Evolutionary conservation across 1,140 invertebrate species (phyloP).

Genomic region (Ceratina australensis): DNA sequence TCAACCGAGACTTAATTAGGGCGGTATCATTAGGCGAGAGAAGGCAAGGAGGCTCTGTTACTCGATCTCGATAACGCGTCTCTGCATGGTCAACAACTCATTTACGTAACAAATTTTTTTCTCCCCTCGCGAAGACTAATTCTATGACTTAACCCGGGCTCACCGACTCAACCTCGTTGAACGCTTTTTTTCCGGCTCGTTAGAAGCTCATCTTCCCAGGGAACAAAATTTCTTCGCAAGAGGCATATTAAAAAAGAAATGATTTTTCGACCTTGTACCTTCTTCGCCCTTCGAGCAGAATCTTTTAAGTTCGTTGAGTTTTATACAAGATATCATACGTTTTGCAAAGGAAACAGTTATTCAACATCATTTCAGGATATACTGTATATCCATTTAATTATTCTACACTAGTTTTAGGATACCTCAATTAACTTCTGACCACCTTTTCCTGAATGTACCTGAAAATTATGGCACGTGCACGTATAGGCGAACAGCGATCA

Average conservation of each 20-base stretch:
- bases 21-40: constrained; percentile 40
- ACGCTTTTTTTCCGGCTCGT: not conserved
- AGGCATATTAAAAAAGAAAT: not conserved
- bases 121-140: not conserved
- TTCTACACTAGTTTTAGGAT: too few relatives aligned
- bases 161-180: not conserved
- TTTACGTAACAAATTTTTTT: constrained; percentile 41
- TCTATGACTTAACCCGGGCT: not conserved
- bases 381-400: too few relatives aligned
- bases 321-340: too few relatives aligned
- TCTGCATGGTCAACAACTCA: constrained; percentile 36
- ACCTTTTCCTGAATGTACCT: too few relatives aligned
- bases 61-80: constrained; percentile 38
- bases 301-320: too few relatives aligned
- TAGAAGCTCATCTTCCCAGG: not conserved
- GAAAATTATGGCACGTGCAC: too few relatives aligned
- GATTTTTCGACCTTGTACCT: too few relatives aligned
- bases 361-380: too few relatives aligned
- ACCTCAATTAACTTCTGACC: too few relatives aligned
- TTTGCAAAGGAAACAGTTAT: too few relatives aligned
- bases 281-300: too few relatives aligned
- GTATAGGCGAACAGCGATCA: too few relatives aligned
- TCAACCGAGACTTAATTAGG: constrained; percentile 43
- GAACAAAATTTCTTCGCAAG: not conserved
- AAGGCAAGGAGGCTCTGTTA: constrained; percentile 16